A percentile compares a stretch with the other conserved stretches of the same genome.
phyloP scores from a whole-genome alignment of 2,888 invertebrate species.

The Aphidoletes aphidimyza region DNA sequence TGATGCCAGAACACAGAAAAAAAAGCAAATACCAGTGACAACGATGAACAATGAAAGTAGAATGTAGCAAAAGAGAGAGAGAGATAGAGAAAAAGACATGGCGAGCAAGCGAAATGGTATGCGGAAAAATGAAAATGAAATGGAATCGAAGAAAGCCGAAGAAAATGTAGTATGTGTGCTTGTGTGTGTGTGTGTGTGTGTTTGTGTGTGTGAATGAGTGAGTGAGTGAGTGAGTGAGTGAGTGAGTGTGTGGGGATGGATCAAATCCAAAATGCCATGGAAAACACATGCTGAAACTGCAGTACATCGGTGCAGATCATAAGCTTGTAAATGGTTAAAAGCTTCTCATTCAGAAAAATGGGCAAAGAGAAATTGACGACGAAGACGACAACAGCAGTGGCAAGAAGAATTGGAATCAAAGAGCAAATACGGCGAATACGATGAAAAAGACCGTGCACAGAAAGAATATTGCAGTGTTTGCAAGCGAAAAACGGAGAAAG shows the following conservation, averaged over 20 bases:
- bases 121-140: not conserved
- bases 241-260: too few species aligned
- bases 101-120: not conserved
- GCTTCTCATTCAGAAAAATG: constrained; percentile 33
- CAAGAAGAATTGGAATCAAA: not conserved
- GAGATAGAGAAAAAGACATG: not conserved
- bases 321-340: constrained; percentile 49
- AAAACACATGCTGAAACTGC: constrained; percentile 47
- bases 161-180: too few species aligned
- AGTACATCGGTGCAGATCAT: constrained; percentile 48
- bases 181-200: too few species aligned
- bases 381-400: not conserved
- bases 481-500: too few species aligned
- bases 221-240: too few species aligned
- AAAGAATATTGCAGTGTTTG: constrained; percentile 24
- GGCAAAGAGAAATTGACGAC: not conserved
- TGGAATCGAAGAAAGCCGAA: constrained; percentile 27
- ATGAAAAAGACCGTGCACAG: not conserved
- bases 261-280: constrained; percentile 28
- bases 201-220: too few species aligned
- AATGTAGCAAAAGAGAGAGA: not conserved
- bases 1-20: not conserved
- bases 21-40: constrained; percentile 40
- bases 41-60: constrained; percentile 41
- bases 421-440: not conserved